Evolutionary conservation across 2,888 invertebrate species (phyloP).

Genomic region (Synanthedon formicaeformis): DNA sequence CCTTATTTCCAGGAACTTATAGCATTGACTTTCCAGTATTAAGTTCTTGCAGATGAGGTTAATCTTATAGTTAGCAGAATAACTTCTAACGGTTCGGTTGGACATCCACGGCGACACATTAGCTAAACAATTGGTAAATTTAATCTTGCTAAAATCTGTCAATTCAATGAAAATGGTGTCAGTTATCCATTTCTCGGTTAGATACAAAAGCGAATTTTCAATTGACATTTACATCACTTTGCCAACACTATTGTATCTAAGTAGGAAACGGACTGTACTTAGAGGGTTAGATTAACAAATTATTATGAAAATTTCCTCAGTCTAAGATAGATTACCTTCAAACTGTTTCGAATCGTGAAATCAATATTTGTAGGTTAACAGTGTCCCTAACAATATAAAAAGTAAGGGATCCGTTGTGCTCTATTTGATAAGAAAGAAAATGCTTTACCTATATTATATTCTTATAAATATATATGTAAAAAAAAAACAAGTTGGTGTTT

Average conservation of each 20-base stretch:
- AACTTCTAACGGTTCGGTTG: slow-evolving; percentile 3
- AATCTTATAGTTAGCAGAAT: no score
- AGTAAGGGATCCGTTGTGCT: slow-evolving; percentile 60
- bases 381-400: slow-evolving; percentile 49
- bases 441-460: slow-evolving; percentile 69
- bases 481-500: slow-evolving; percentile 50
- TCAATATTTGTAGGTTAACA: slow-evolving; percentile 49
- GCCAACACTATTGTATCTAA: not conserved
- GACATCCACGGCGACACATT: slow-evolving; percentile 39
- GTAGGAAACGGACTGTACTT: slow-evolving; percentile 8
- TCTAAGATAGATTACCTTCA: slow-evolving; percentile 45
- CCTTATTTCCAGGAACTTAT: no score
- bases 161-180: slow-evolving; percentile 63
- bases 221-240: no score
- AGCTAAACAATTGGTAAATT: slow-evolving; percentile 29
- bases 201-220: not conserved
- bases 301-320: slow-evolving; percentile 28
- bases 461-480: slow-evolving; percentile 70
- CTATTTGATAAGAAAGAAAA: slow-evolving; percentile 58
- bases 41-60: no score
- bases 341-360: slow-evolving; percentile 42
- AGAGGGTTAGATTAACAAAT: slow-evolving; percentile 34
- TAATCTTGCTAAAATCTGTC: slow-evolving; percentile 49
- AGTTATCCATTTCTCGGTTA: slow-evolving; percentile 23
- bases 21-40: no score